Base-by-base conservation (phyloP, 2,797 vertebrate genomes). In the Notolabrus celidotus region DNA sequence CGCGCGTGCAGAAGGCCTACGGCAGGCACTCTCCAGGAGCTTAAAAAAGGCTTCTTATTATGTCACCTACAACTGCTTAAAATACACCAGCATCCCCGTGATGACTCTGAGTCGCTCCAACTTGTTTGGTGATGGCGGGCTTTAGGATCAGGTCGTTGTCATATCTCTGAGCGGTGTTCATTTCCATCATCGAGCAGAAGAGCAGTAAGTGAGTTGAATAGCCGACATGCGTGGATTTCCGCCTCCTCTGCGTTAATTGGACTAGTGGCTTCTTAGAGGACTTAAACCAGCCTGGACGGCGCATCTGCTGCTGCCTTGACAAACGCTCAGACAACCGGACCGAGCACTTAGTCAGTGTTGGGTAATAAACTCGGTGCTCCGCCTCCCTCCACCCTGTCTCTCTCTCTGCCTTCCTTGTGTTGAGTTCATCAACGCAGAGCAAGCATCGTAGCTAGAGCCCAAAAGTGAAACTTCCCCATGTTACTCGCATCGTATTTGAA, bases 351-450 rank as follows among this genome's bases (percentile, higher is more conserved):
- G 65, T 50, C 65, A 12, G 55, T 41, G 72, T n/a, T 82, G 67
- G 56, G 54, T 77, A 68, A 43, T 51, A 51, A 29, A 67, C 49
- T 41, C 29, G 60, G 64, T 42, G 90, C 92, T 88, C 92, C 93
- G 89, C 93, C 93, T 86, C 91, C 93, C 93, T 86, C 91, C 93
- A 85, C 91, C 19, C 23, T 10, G 20, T 33, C 52, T 68, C 10
- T 68, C 10, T 51, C 56, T 38, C 50, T 25, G 41, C 39, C 70
- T 82, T 87, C 77, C 75, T 76, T 27, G 10, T 50, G 38, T 17
- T 9, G 4, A 41, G 7, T 53, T 52, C 15, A 43, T 58, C 11
- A 19, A 17, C 33, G 15, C 38, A 12, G 4, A 58, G 25, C 3
- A 19, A 15, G 4, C n/a, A 29, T 11, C 43, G 10, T 17, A 4